Base-by-base conservation (phyloP, 1,140 invertebrate genomes). In the Vanessa tameamea region DNA sequence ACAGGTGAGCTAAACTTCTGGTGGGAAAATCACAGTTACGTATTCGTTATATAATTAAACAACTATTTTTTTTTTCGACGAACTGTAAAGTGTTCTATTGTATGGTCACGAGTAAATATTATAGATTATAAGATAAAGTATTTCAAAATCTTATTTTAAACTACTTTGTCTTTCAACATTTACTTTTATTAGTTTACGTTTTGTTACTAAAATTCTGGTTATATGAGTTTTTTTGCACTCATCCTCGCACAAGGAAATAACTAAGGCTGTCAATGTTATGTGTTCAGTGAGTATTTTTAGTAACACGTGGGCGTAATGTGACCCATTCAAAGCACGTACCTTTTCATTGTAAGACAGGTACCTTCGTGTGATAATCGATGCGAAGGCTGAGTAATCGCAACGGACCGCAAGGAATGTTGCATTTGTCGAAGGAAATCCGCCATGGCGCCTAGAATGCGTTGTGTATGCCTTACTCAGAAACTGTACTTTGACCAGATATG, bases 401-500 rank as follows among this genome's bases (percentile, higher is more conserved):
- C 81, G 86, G 82, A 83, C 78, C 79, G 86, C 81, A 14, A 77
- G 85, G 88, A 87, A 90, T 92, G 84, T 77, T 85, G 86, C 84
- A 87, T 79, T 82, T 77, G 82, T 77, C 83, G 83, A 86, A 87
- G 87, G 90, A 91, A 90, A 91, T 92, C 88, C 88, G 88, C 84
- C 80, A 85, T 77, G 84, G 85, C 88, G 87, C 86, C 85, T 84
- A 69, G 68, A 69, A 81, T 82, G 72, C 78, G 74, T 72, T 78
- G 80, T 79, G 79, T 84, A 81, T 81, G 81, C 64, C 75, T 72
- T 79, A 73, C 75, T 73, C 78, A 69, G 75, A 66, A 69, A 68
- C 64, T 82, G 78, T 79, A 82, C 83, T 79, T 78, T 80, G 82
- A 72, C 81, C 81, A 80, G 72, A 75, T 79, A 79, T 89, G 86